Evolutionary conservation across 1,140 invertebrate species (phyloP).

Genomic region (Brachionus asplanchnoidis): DNA sequence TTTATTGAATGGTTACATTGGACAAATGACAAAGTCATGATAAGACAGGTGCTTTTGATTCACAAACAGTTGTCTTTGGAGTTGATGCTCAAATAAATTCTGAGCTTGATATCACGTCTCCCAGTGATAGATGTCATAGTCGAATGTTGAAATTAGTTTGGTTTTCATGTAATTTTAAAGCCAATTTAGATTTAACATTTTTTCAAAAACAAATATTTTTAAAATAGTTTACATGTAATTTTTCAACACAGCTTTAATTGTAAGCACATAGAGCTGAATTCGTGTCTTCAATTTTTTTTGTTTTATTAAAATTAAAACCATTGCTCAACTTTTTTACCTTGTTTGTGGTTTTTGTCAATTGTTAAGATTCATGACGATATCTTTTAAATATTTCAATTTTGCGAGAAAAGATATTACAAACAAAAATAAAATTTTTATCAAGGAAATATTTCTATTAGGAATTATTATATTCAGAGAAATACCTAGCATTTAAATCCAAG

Average conservation of each 20-base stretch:
- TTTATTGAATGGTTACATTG: not conserved
- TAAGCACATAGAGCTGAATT: not conserved
- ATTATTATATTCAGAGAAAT: too few species aligned
- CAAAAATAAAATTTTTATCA: too few species aligned
- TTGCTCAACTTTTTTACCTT: too few species aligned
- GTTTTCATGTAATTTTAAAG: conserved; percentile 21
- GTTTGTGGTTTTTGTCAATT: too few species aligned
- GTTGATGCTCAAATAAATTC: not conserved
- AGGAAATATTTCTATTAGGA: too few species aligned
- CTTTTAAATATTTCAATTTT: too few species aligned
- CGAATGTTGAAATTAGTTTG: not conserved
- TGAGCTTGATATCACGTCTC: not conserved
- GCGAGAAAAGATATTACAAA: too few species aligned
- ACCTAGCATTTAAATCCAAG: too few species aligned
- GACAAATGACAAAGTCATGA: not conserved
- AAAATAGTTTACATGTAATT: too few species aligned
- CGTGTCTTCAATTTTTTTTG: not conserved
- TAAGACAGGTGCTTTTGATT: not conserved
- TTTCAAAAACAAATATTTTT: not conserved
- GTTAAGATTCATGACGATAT: too few species aligned
- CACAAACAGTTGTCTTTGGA: not conserved
- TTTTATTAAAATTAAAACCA: too few species aligned
- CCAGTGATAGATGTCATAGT: not conserved
- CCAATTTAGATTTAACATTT: not conserved
- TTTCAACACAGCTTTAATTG: too few species aligned